Base-by-base conservation (phyloP, 2,888 invertebrate genomes). In the Griposia aprilina region DNA sequence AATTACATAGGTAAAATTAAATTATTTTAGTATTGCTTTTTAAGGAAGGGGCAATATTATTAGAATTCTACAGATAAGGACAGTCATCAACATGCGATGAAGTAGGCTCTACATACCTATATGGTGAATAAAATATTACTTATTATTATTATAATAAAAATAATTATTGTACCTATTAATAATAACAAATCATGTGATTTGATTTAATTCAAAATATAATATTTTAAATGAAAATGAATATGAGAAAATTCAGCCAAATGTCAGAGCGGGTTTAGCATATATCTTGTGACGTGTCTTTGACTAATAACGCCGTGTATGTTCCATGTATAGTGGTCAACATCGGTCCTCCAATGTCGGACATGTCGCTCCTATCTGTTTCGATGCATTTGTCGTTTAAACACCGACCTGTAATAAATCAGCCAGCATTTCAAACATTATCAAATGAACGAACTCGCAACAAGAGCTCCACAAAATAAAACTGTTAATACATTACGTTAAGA, bases 371-470 rank as follows among this genome's bases (percentile, higher is more conserved):
- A 97, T 97, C 96, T 96, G 96, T 96, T 96, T 94, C 96, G 95
- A 96, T 97, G 96, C 96, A 97, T 97, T 97, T 96, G 96, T 97
- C 96, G 96, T 96, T 96, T 97, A 96, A 95, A 96, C 96, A 96
- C 96, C 96, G 96, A 96, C 96, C 96, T 95, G 95, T 96, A 97
- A 97, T 97, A 97, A 97, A 97, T 97, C 96, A 96, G 96, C 93
- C 94, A 93, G 90, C 81, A 83, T 86, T 79, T 85, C 74, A 78
- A 81, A 76, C 81, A 79, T 74, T 20, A 67, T 83, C 59, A 85
- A 92, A 92, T 52, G 92, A 65, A 83, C 45, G 81, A 94, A 91
- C 86, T 84, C 74, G 71, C 45, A 50, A 48, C 45, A 67, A 36
- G 5, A 3, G 45, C 3, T 7, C 8, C 7, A 36, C 13, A 52